Conservation (phyloP, 92 coral and sea anemone genomes). For the Heliopora coerulea region DNA sequence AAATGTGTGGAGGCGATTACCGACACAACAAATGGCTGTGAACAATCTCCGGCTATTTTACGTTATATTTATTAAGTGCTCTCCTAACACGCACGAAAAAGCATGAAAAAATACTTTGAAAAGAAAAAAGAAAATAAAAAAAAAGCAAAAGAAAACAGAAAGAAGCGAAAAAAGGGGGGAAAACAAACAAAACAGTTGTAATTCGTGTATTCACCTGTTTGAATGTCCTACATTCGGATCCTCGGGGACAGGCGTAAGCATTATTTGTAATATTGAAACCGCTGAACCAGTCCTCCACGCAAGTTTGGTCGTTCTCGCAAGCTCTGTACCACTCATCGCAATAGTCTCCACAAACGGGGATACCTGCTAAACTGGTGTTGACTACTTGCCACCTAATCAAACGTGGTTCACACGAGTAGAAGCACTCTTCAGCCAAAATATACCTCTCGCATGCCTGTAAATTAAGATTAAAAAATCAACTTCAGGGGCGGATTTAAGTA, state of each 20-base stretch:
- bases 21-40: no score
- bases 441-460: constrained; percentile 70
- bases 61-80: no score
- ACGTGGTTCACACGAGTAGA: constrained; percentile 83
- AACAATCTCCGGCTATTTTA: no score
- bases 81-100: no score
- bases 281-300: constrained; percentile 63
- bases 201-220: constrained; percentile 51
- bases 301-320: constrained; percentile 75
- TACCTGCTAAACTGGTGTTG: constrained; percentile 35
- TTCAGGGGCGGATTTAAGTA: no score
- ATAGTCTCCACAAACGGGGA: constrained; percentile 75
- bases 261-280: constrained; percentile 55
- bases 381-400: constrained; percentile 66
- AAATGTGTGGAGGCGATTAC: no score
- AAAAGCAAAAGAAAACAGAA: no score
- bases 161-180: no score
- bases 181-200: neutral
- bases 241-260: constrained; percentile 56
- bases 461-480: neutral
- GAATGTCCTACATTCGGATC: constrained; percentile 64
- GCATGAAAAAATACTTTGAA: no score
- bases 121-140: no score
- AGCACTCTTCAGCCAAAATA: constrained; percentile 76
- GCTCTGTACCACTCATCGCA: constrained; percentile 83